These are phyloP conservation scores for Gryon sp. DNA, from an alignment of 1,140 invertebrate species.

Conservation along the genomic window DNA sequence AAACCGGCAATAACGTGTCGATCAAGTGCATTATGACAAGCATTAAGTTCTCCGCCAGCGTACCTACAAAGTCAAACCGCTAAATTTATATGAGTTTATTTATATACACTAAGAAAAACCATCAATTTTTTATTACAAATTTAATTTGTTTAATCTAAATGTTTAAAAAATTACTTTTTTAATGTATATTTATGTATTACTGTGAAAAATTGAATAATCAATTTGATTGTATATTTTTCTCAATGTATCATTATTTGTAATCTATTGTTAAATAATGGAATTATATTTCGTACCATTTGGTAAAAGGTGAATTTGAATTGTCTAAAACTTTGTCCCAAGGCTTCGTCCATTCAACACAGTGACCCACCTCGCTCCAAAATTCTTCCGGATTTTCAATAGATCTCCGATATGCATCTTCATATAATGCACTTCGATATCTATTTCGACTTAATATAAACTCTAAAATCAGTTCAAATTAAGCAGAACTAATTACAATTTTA, in stretches of 20 bases:
- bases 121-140: no score
- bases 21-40: conserved; percentile 95
- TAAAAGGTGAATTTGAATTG: conserved; percentile 89
- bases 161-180: no score
- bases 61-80: no score
- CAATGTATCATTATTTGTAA: no score
- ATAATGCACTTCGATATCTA: conserved; percentile 76
- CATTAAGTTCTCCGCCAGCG: conserved; percentile 93
- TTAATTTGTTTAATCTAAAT: no score
- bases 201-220: no score
- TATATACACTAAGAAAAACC: no score
- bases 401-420: conserved; percentile 83
- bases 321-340: conserved; percentile 92
- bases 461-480: no score
- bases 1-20: conserved; percentile 90
- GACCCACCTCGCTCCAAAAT: conserved; percentile 91
- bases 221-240: no score
- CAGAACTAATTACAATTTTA: no score
- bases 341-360: conserved; percentile 88
- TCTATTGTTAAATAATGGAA: background rate
- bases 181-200: no score
- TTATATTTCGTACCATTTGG: conserved; percentile 87
- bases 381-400: conserved; percentile 89
- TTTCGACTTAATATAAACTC: conserved; percentile 71
- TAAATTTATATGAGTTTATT: no score